Conservation (phyloP, 1,140 invertebrate genomes). For the Rhagoletis pomonella region DNA sequence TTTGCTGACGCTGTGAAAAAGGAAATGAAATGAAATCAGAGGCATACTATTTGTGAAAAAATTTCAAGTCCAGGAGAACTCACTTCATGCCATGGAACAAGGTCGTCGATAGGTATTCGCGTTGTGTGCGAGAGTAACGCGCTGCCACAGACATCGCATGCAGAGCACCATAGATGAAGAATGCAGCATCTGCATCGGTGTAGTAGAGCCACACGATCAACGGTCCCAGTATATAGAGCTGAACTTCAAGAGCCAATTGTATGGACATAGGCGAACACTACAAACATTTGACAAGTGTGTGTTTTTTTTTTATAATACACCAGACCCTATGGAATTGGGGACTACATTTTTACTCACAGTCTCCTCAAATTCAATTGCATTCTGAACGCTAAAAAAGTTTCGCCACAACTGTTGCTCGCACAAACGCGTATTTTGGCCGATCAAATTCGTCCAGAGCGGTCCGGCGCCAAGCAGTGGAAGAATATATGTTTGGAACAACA, state of each 20-base stretch:
- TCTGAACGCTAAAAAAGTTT: constrained; percentile 82
- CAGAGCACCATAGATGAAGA: constrained; percentile 76
- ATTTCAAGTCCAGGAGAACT: constrained; percentile 15
- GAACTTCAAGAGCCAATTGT: constrained; percentile 87
- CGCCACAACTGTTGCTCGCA: constrained; percentile 83
- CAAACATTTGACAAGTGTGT: constrained; percentile 58
- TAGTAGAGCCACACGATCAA: constrained; percentile 82
- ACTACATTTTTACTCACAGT: constrained; percentile 76
- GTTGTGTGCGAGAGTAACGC: constrained; percentile 77
- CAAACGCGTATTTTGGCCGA: constrained; percentile 78
- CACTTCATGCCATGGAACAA: constrained; percentile 82
- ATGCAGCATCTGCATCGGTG: constrained; percentile 76
- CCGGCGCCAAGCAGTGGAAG: constrained; percentile 81
- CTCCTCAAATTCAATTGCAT: constrained; percentile 82
- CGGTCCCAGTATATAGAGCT: constrained; percentile 84
- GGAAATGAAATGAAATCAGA: not conserved
- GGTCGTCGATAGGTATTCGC: constrained; percentile 79
- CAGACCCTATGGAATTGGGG: not conserved
- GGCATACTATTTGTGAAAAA: no score
- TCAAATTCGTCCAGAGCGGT: constrained; percentile 80
- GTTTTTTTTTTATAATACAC: not conserved
- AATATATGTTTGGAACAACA: constrained; percentile 82
- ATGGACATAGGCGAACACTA: constrained; percentile 83
- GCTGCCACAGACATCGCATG: constrained; percentile 78
- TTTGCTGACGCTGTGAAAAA: constrained; percentile 77